These are phyloP conservation scores for Panulirus ornatus DNA, from an alignment of 1,140 invertebrate species.

Conservation along the genomic window DNA sequence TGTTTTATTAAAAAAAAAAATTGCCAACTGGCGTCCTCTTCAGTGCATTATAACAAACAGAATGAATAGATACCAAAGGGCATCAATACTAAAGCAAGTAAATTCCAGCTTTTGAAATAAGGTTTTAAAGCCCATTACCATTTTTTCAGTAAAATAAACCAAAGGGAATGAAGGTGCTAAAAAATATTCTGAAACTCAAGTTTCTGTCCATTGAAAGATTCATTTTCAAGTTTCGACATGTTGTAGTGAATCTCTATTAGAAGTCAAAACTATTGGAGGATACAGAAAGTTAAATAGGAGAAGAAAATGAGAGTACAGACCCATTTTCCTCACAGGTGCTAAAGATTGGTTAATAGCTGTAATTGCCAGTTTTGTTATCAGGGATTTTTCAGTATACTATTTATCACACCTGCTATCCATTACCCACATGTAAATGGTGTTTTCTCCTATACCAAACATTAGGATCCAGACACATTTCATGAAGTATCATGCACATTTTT, in stretches of 20 bases:
- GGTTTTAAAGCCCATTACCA: neutral
- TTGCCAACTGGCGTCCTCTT: too few relatives aligned
- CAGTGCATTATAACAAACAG: too few relatives aligned
- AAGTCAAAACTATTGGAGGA: neutral
- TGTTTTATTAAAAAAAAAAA: too few relatives aligned
- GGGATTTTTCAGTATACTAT: conserved; percentile 16
- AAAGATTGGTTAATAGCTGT: neutral
- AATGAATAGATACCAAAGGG: too few relatives aligned
- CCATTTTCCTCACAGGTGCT: neutral
- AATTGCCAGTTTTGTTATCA: conserved; percentile 2
- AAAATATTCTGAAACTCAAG: neutral
- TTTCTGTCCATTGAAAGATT: neutral
- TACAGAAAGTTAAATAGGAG: neutral
- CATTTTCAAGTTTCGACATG: neutral
- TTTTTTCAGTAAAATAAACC: neutral
- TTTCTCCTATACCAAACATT: conserved; percentile 45
- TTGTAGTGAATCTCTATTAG: neutral
- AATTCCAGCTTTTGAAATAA: neutral
- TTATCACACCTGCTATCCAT: conserved; percentile 23
- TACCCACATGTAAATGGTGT: conserved; percentile 36
- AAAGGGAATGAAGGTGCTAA: neutral
- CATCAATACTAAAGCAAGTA: neutral
- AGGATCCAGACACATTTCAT: neutral
- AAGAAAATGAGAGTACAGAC: neutral
- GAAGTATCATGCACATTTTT: neutral